Percentiles rank a stretch among this genome's conserved stretches.
Conservation (phyloP, 2,113 vertebrate species). For the Phalacrocorax pelagicus region DNA sequence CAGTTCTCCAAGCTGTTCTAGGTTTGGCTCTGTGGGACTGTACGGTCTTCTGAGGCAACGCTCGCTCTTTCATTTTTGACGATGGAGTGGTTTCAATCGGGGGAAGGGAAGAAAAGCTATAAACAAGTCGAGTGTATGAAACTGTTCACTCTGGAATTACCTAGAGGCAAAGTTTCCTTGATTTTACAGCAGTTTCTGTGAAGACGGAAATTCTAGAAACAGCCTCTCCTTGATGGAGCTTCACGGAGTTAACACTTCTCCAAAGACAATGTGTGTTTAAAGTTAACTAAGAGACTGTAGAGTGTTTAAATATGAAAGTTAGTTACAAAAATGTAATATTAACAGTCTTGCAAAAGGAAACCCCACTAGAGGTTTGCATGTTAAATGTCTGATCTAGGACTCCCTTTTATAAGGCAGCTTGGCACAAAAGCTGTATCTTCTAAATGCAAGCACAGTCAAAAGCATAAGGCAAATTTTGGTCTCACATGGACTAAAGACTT, state of each 20-base stretch:
- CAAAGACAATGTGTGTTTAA: not conserved
- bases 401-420: not conserved
- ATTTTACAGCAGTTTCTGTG: not conserved
- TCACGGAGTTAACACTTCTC: not conserved
- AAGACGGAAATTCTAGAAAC: not conserved
- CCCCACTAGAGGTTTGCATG: not conserved
- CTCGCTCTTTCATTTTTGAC: not conserved
- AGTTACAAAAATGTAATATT: not conserved
- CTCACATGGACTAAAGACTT: not conserved
- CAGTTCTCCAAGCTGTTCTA: not conserved
- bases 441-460: not conserved
- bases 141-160: not conserved
- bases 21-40: not conserved
- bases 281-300: not conserved
- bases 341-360: not conserved
- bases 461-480: not conserved
- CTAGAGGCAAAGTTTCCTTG: not conserved
- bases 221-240: not conserved
- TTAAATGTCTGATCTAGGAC: not conserved
- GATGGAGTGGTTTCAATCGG: not conserved
- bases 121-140: not conserved
- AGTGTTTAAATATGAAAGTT: not conserved
- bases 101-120: not conserved
- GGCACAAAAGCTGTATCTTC: not conserved
- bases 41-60: not conserved